These are phyloP conservation scores for Melikaiella ostensackeni DNA, from an alignment of 2,888 invertebrate genomes.

Conservation along the genomic window DNA sequence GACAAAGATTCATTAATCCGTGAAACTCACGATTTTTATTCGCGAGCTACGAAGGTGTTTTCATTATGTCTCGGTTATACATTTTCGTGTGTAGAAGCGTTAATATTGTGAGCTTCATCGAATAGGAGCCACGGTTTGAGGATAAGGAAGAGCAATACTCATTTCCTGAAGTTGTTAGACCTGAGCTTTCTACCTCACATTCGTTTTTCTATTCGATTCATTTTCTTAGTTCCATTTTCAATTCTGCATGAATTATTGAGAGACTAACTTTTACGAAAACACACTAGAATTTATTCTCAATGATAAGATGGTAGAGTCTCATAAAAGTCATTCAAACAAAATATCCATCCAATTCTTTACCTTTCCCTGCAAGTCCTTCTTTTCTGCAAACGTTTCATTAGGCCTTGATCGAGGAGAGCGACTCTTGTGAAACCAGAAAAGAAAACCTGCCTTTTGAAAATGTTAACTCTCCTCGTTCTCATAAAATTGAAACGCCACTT, in stretches of 20 bases:
- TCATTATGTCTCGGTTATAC: slow-evolving; percentile 20
- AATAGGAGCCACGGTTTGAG: slow-evolving; percentile 32
- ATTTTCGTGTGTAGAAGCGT: slow-evolving; percentile 29
- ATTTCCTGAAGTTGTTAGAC: slow-evolving; percentile 17
- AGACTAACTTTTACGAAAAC: slow-evolving; percentile 10
- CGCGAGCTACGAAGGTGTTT: not conserved
- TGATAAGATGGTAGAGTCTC: not conserved
- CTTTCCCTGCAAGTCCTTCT: slow-evolving; percentile 20
- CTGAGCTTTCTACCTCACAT: slow-evolving; percentile 17
- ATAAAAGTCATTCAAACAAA: slow-evolving; percentile 7
- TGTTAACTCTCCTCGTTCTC: slow-evolving; percentile 19
- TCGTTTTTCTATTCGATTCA: slow-evolving; percentile 23
- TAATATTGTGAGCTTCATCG: slow-evolving; percentile 37
- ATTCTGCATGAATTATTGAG: not conserved
- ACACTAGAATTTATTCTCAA: not conserved
- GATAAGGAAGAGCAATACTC: slow-evolving; percentile 30
- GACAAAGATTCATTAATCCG: not conserved
- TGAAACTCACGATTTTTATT: not conserved
- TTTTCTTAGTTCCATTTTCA: not conserved
- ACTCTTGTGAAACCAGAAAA: not conserved
- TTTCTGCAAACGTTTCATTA: slow-evolving; percentile 28
- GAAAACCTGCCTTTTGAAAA: not conserved
- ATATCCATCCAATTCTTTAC: not conserved
- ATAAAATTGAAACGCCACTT: slow-evolving; percentile 41
- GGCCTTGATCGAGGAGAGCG: slow-evolving; percentile 26